A percentile compares a stretch with the other conserved stretches of the same genome.
These are phyloP conservation scores for Megalopta genalis DNA, from an alignment of 1,140 invertebrate genomes.

Conservation along the genomic window DNA sequence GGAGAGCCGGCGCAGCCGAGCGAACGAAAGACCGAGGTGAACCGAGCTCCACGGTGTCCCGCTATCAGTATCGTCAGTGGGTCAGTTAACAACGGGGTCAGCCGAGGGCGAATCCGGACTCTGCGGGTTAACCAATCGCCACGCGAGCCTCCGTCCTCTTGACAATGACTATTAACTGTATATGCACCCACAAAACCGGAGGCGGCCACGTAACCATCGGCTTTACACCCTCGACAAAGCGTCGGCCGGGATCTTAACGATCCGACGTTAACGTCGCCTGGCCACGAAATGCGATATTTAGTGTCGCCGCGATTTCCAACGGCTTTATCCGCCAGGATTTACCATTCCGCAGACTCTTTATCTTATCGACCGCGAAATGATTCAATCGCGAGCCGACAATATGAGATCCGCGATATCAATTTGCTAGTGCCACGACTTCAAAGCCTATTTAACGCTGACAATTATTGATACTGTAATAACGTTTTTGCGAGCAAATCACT, in stretches of 20 bases:
- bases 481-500: too few relatives aligned
- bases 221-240: background rate
- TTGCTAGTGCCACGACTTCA: too few relatives aligned
- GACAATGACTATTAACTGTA: conserved; percentile 67
- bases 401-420: too few relatives aligned
- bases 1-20: background rate
- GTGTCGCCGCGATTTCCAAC: too few relatives aligned
- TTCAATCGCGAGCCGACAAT: too few relatives aligned
- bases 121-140: conserved; percentile 68
- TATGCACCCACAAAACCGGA: conserved; percentile 48
- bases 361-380: too few relatives aligned
- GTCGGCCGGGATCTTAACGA: background rate
- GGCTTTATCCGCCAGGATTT: too few relatives aligned
- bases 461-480: too few relatives aligned
- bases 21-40: conserved; percentile 28
- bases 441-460: too few relatives aligned
- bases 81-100: conserved; percentile 75
- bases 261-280: background rate
- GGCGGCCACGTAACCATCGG: conserved; percentile 20
- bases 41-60: conserved; percentile 38
- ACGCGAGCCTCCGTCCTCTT: conserved; percentile 51
- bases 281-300: too few relatives aligned
- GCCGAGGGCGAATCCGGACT: conserved; percentile 71
- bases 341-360: too few relatives aligned
- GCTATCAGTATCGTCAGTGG: conserved; percentile 69